These are phyloP conservation scores for Eupithecia exiguata DNA, from an alignment of 2,888 invertebrate species.

Conservation along the genomic window DNA sequence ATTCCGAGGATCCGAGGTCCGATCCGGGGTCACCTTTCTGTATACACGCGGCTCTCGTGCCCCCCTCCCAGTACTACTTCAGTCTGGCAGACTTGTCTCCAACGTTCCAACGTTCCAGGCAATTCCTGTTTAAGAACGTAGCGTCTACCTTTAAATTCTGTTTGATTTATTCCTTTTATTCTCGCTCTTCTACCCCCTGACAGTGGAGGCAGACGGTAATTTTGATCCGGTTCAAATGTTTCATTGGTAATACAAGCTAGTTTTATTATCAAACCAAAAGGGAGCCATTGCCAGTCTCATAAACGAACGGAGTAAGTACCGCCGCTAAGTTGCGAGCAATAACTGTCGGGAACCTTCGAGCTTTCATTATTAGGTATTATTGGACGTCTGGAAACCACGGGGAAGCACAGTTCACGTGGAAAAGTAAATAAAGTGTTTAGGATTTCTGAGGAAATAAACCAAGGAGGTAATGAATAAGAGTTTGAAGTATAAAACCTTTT, in stretches of 20 bases:
- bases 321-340: slow-evolving; percentile 2
- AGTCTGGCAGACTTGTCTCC: no score
- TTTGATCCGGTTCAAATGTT: slow-evolving; percentile 1
- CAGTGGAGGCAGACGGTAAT: neutral
- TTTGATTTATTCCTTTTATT: neutral
- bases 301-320: slow-evolving; percentile 4
- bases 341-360: slow-evolving; percentile 1
- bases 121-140: no score
- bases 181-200: neutral
- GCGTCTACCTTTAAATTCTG: no score
- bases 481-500: no score
- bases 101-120: no score
- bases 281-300: slow-evolving; percentile 4
- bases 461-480: no score
- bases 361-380: slow-evolving; percentile 10
- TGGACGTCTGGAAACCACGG: neutral
- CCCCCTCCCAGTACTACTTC: no score
- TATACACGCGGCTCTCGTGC: no score
- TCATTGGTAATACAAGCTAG: slow-evolving; percentile 4
- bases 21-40: no score
- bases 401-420: neutral
- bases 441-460: neutral
- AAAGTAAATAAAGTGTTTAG: neutral
- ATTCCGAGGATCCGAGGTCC: no score
- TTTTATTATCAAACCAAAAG: slow-evolving; percentile 9